Evolutionary conservation across 2,113 vertebrate species (phyloP).

Genomic region (Myocastor coypus): DNA sequence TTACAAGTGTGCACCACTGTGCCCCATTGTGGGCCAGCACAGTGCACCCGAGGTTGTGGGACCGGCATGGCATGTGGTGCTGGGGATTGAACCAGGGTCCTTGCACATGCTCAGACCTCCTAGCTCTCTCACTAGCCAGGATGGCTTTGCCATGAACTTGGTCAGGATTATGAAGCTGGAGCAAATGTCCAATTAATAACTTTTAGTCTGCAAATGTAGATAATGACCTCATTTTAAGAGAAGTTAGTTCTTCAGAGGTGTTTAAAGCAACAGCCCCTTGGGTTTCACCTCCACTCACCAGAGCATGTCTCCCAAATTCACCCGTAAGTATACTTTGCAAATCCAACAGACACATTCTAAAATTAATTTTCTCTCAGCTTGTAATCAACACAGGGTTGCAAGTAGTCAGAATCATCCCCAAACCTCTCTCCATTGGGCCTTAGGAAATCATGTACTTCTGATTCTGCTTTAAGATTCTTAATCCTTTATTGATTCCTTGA

Average conservation of each 20-base stretch:
- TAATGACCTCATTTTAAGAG: neutral
- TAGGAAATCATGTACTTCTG: neutral
- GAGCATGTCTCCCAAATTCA: neutral
- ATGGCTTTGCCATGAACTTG: neutral
- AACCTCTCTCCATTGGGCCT: fast-evolving
- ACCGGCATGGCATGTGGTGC: no score
- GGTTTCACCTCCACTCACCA: neutral
- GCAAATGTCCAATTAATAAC: neutral
- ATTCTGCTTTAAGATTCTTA: neutral
- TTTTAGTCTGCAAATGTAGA: neutral
- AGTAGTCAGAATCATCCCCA: neutral
- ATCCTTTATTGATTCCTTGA: neutral
- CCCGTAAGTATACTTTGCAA: neutral
- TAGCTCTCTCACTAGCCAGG: neutral
- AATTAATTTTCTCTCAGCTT: neutral
- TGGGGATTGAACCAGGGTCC: no score
- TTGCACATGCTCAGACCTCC: no score
- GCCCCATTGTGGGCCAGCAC: no score
- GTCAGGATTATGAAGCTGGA: neutral
- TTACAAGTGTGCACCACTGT: no score
- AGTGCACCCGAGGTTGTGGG: no score
- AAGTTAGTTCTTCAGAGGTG: neutral
- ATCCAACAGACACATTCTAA: neutral
- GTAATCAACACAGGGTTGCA: neutral
- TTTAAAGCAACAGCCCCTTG: neutral